These are phyloP conservation scores for Procambarus clarkii DNA, from an alignment of 1,140 invertebrate species.

Conservation along the genomic window DNA sequence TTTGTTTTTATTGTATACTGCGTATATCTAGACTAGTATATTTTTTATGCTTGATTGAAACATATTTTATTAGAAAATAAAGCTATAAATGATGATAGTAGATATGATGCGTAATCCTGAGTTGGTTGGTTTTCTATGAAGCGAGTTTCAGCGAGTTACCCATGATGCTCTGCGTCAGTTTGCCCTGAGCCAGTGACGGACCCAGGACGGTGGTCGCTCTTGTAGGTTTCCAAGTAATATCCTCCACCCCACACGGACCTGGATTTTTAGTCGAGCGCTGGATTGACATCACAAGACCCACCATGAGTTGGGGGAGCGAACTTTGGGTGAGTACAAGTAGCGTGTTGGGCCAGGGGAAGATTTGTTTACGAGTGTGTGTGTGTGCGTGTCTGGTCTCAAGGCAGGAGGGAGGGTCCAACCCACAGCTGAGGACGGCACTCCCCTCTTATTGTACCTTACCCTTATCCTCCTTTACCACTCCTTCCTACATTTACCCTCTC, in stretches of 20 bases:
- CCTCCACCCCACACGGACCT: neutral
- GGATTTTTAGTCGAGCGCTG: neutral
- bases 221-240: neutral
- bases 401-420: constrained; percentile 7
- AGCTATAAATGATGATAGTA: neutral
- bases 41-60: neutral
- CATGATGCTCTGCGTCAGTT: constrained; percentile 6
- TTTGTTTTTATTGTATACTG: too few species aligned
- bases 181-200: neutral
- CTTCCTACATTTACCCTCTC: too few species aligned
- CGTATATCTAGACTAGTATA: neutral
- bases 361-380: neutral
- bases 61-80: neutral
- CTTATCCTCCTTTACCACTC: neutral
- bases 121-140: neutral
- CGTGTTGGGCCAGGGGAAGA: neutral
- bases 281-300: neutral
- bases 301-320: neutral
- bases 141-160: neutral
- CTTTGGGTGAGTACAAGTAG: neutral
- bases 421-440: neutral
- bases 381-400: constrained; percentile 4
- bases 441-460: neutral
- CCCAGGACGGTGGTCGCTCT: neutral
- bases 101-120: neutral